Percentiles rank a stretch among this genome's conserved stretches.
These are phyloP conservation scores for Otolemur crassicaudatus DNA, from an alignment of 2,797 vertebrate genomes.

Conservation along the genomic window DNA sequence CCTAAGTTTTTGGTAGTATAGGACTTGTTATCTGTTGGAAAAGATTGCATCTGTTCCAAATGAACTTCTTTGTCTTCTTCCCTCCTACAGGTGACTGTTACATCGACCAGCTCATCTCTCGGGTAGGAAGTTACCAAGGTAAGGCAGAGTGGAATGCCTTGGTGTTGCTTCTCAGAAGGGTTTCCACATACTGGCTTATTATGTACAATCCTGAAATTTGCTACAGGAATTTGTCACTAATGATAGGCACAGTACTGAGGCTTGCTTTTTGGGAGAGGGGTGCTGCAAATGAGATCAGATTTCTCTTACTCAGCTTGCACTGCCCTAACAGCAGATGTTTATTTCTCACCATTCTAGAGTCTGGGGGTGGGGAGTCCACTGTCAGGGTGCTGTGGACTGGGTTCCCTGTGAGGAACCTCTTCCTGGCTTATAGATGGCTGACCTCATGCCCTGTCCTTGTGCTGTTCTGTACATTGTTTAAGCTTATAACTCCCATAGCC, in stretches of 20 bases:
- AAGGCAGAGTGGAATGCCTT: not conserved
- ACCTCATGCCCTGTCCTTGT: not conserved
- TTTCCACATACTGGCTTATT: not conserved
- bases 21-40: not conserved
- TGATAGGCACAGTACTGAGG: not conserved
- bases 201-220: not conserved
- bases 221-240: constrained; percentile 18
- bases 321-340: not conserved
- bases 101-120: not conserved
- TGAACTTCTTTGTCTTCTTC: not conserved
- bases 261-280: not conserved
- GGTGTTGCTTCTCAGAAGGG: not conserved
- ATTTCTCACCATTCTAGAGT: not conserved
- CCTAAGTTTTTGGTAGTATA: not conserved
- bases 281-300: not conserved
- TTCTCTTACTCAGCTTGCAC: not conserved
- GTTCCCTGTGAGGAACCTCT: not conserved
- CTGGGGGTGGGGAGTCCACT: not conserved
- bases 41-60: not conserved
- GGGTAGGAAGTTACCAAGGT: not conserved
- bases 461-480: not conserved
- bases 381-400: not conserved
- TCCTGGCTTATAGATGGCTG: not conserved
- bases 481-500: not conserved
- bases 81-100: not conserved